Percentiles rank a stretch among this genome's conserved stretches.
Conservation (phyloP, 2,113 vertebrate species). For the Ploceus nigricollis region DNA sequence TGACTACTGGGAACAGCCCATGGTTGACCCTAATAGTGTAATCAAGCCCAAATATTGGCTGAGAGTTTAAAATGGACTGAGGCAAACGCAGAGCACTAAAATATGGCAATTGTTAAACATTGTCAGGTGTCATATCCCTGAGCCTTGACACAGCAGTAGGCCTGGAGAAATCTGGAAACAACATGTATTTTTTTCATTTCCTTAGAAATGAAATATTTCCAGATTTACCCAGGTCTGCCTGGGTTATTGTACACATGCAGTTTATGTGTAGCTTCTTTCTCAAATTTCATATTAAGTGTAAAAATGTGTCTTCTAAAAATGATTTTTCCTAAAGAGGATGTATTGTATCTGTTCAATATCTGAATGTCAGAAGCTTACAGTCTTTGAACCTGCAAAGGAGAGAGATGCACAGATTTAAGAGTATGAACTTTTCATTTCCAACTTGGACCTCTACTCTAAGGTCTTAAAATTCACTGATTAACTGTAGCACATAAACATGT, state of each 20-base stretch:
- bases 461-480: neutral
- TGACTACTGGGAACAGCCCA: neutral
- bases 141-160: neutral
- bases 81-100: neutral
- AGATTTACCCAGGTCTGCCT: neutral
- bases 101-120: neutral
- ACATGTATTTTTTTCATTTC: too few species aligned
- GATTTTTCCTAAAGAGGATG: neutral
- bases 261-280: neutral
- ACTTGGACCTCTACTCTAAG: neutral
- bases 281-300: neutral
- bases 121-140: neutral
- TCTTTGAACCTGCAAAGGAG: neutral
- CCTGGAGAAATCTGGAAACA: too few species aligned
- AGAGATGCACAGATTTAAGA: neutral
- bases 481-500: conserved; percentile 4
- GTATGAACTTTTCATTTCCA: neutral
- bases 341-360: neutral
- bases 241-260: neutral
- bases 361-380: neutral
- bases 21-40: neutral
- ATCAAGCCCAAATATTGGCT: neutral
- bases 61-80: neutral
- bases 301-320: neutral
- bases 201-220: too few species aligned